Evolutionary conservation across 1,140 invertebrate species (phyloP).

Genomic region (Bombus confusus): DNA sequence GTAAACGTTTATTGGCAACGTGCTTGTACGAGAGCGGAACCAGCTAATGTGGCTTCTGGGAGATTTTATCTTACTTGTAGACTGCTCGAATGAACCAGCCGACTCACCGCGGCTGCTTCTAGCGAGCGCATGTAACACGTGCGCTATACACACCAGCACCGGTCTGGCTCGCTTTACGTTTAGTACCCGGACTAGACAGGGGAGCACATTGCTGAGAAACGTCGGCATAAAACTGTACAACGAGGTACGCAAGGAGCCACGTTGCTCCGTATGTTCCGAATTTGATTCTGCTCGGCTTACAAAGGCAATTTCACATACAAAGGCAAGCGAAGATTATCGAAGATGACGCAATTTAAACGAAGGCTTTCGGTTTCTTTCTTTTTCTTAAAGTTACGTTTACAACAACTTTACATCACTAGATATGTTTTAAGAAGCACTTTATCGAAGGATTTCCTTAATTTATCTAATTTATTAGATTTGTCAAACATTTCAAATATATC

Average conservation of each 20-base stretch:
- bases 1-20: background rate
- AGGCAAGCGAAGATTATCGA: no score
- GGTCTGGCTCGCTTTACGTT: background rate
- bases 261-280: no score
- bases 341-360: no score
- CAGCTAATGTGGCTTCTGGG: background rate
- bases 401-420: background rate
- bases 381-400: background rate
- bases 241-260: no score
- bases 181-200: background rate
- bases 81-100: background rate
- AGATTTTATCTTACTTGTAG: background rate
- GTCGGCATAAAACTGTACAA: background rate
- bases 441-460: no score
- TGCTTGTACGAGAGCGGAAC: background rate
- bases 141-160: background rate
- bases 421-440: no score
- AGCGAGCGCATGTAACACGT: background rate
- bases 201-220: background rate
- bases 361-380: no score
- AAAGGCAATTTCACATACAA: no score
- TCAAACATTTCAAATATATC: background rate
- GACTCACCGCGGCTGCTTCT: background rate
- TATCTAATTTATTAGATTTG: no score
- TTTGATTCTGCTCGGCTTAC: no score